These are phyloP conservation scores for Saturnia japonica DNA, from an alignment of 2,888 invertebrate species.

Conservation along the genomic window DNA sequence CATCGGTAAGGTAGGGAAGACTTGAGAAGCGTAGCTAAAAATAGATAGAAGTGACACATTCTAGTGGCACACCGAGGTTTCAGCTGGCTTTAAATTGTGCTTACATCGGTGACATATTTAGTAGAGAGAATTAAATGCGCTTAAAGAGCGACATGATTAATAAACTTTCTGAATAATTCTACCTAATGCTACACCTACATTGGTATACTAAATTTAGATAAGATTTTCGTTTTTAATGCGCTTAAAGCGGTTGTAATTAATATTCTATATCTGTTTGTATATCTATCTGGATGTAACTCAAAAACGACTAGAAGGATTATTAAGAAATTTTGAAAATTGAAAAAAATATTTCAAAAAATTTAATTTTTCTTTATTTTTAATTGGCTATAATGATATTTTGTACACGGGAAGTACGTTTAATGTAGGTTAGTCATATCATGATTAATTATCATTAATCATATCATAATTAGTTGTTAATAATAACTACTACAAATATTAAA, in stretches of 20 bases:
- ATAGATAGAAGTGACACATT: conserved; percentile 22
- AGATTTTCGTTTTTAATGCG: background rate
- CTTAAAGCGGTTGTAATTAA: background rate
- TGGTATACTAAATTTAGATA: background rate
- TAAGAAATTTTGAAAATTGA: too few species aligned
- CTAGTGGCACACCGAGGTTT: conserved; percentile 18
- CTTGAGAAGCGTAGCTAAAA: conserved; percentile 21
- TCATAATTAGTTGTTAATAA: too few species aligned
- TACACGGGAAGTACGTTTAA: too few species aligned
- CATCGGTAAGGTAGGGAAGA: conserved; percentile 13
- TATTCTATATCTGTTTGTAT: too few species aligned
- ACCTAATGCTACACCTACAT: background rate
- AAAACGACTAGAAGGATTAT: too few species aligned
- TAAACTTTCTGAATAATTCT: conserved; percentile 10
- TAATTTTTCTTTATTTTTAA: too few species aligned
- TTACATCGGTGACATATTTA: conserved; percentile 29
- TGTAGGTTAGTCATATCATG: too few species aligned
- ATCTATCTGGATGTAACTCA: too few species aligned
- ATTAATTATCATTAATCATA: too few species aligned
- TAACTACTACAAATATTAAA: too few species aligned
- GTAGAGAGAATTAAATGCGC: conserved; percentile 16
- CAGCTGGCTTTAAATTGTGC: conserved; percentile 39
- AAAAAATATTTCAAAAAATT: too few species aligned
- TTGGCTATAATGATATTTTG: too few species aligned
- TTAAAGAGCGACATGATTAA: background rate